Conservation (phyloP, 2,797 vertebrate species). For the Decapterus maruadsi region DNA sequence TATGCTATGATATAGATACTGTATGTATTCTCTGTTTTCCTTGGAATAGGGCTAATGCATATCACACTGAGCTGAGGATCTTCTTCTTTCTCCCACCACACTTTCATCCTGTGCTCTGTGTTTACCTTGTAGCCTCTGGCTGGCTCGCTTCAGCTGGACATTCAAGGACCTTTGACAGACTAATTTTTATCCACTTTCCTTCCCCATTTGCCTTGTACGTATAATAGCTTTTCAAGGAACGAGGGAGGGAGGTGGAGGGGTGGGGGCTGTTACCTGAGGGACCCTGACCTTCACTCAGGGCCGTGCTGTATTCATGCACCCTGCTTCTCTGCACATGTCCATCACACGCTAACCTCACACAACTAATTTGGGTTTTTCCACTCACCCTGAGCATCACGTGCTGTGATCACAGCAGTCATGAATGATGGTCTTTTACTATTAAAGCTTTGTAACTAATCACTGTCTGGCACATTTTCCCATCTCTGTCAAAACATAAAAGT, state of each 20-base stretch:
- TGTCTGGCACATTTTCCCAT: slow-evolving; percentile 13
- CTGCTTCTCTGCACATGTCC: neutral
- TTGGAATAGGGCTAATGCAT: neutral
- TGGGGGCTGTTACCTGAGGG: slow-evolving; percentile 14
- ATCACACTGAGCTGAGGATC: neutral
- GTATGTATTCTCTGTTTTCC: neutral
- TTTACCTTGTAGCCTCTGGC: slow-evolving; percentile 21
- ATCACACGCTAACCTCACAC: neutral
- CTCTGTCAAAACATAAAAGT: slow-evolving; percentile 30
- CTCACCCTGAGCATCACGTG: neutral
- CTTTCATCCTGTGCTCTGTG: slow-evolving; percentile 5
- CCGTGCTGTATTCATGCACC: neutral
- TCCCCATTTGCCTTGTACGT: slow-evolving; percentile 16
- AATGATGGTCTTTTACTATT: neutral
- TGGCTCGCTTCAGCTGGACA: slow-evolving; percentile 16
- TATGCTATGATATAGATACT: too few relatives aligned
- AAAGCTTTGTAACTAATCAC: neutral
- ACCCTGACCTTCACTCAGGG: slow-evolving; percentile 30
- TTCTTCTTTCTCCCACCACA: neutral
- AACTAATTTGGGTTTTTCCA: neutral
- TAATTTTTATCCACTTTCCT: slow-evolving; percentile 31
- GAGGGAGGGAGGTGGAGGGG: neutral
- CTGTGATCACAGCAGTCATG: neutral
- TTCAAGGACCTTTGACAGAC: slow-evolving; percentile 28
- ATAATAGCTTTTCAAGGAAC: slow-evolving; percentile 8